These are phyloP conservation scores for Drosophila kanapiae DNA, from an alignment of 1,140 invertebrate genomes.

Conservation along the genomic window DNA sequence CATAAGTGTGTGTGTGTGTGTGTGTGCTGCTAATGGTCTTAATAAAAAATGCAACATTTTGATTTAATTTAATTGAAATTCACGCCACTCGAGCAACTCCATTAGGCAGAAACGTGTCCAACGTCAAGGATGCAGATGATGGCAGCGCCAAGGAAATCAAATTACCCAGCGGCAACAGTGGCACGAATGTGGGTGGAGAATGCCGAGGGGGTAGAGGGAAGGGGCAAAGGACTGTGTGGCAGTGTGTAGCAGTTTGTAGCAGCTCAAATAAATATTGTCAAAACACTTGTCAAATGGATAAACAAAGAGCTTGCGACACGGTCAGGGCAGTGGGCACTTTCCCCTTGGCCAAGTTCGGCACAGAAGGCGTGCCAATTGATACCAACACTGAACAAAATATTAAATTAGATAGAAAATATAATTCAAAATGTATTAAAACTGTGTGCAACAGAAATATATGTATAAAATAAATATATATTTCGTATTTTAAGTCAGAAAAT, in stretches of 20 bases:
- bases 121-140: constrained; percentile 64
- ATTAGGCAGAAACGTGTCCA: constrained; percentile 83
- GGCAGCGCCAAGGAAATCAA: constrained; percentile 68
- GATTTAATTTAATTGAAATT: constrained; percentile 84
- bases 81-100: constrained; percentile 83
- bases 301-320: constrained; percentile 56
- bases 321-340: constrained; percentile 8
- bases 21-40: constrained; percentile 70
- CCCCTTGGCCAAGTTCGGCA: constrained; percentile 12
- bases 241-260: constrained; percentile 38
- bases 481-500: too few species aligned
- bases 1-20: not conserved
- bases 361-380: constrained; percentile 64
- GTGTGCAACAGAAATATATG: too few species aligned
- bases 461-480: too few species aligned
- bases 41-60: constrained; percentile 84
- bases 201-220: not conserved
- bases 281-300: constrained; percentile 83
- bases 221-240: not conserved
- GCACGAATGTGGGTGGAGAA: constrained; percentile 14
- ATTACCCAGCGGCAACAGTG: constrained; percentile 54
- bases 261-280: constrained; percentile 80
- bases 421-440: too few species aligned
- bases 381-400: constrained; percentile 29
- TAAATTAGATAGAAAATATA: too few species aligned